phyloP scores from a whole-genome alignment of 2,113 vertebrate species.

The Cephalopterus ornatus region DNA sequence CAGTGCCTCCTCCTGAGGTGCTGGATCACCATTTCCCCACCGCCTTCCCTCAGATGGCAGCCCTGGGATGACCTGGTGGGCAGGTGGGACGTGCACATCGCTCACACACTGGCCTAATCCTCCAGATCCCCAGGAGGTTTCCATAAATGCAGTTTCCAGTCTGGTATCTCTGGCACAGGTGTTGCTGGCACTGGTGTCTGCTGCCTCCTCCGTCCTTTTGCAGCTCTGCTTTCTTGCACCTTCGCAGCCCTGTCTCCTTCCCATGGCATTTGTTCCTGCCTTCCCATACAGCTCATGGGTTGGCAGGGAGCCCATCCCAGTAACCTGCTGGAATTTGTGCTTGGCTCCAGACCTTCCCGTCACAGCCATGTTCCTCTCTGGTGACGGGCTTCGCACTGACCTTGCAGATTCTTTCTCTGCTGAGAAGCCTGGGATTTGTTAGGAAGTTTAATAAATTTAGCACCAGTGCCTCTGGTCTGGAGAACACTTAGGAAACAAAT shows the following conservation, averaged over 20 bases:
- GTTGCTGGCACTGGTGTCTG: not conserved
- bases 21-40: not conserved
- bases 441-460: not conserved
- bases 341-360: not conserved
- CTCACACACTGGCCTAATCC: not conserved
- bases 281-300: not conserved
- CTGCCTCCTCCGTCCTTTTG: not conserved
- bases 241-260: not conserved
- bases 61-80: not conserved
- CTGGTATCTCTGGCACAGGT: not conserved
- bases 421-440: not conserved
- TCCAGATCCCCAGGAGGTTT: not conserved
- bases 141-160: not conserved
- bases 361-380: fast-evolving
- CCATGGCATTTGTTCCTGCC: not conserved
- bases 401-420: not conserved
- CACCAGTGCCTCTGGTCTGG: not conserved
- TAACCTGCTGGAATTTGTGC: not conserved
- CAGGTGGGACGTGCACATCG: not conserved
- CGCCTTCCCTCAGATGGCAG: not conserved
- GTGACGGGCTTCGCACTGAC: not conserved
- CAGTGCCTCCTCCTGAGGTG: fast-evolving
- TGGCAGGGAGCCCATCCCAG: not conserved
- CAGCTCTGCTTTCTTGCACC: not conserved
- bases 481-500: not conserved